Percentiles rank a stretch among this genome's conserved stretches.
These are phyloP conservation scores for Zapus hudsonius DNA, from an alignment of 2,113 vertebrate species.

Conservation along the genomic window DNA sequence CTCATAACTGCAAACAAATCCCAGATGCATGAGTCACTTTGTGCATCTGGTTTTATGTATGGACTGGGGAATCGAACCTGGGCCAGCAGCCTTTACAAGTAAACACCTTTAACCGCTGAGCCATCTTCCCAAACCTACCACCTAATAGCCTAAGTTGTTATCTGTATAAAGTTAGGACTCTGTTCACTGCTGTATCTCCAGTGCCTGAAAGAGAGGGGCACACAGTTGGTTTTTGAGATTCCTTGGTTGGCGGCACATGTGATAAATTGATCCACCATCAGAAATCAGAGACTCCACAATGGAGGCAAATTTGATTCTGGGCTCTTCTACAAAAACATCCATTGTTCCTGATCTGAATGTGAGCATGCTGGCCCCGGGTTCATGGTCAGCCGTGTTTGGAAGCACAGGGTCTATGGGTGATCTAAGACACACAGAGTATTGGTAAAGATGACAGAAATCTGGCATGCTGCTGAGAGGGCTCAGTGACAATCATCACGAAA, in stretches of 20 bases:
- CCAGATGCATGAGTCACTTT: too few species aligned
- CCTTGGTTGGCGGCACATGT: neutral
- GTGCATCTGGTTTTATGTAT: too few species aligned
- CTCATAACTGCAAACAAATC: too few species aligned
- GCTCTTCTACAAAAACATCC: neutral
- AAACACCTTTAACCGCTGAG: too few species aligned
- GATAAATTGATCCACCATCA: neutral
- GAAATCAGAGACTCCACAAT: constrained; percentile 33
- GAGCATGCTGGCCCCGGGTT: constrained; percentile 8
- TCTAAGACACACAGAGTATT: constrained; percentile 1
- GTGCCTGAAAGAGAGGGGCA: neutral
- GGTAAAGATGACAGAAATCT: constrained; percentile 49
- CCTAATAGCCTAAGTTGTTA: neutral
- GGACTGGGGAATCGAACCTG: too few species aligned
- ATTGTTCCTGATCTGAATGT: neutral
- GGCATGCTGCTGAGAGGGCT: constrained; percentile 52
- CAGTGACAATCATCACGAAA: constrained; percentile 54
- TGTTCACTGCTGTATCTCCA: neutral
- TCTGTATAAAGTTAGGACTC: neutral
- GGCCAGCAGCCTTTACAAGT: too few species aligned
- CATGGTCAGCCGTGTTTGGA: constrained; percentile 27
- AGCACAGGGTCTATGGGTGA: constrained; percentile 3
- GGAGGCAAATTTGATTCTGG: neutral
- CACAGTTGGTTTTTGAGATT: neutral
- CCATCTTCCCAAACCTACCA: too few species aligned